These are phyloP conservation scores for Bombyx mandarina DNA, from an alignment of 1,140 invertebrate species.

Conservation along the genomic window DNA sequence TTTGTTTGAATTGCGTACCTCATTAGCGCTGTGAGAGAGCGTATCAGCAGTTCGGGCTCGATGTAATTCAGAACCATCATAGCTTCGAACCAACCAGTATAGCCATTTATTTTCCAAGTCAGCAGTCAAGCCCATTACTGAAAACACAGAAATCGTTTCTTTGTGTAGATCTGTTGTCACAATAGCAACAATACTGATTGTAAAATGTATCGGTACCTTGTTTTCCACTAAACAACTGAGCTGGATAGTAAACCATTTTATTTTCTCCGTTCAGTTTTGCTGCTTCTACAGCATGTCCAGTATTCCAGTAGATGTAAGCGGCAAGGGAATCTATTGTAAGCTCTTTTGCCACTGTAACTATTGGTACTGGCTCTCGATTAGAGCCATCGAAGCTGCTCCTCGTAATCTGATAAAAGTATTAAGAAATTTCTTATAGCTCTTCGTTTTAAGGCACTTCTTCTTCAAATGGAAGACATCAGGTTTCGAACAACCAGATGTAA, in stretches of 20 bases:
- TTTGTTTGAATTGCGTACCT: conserved; percentile 18
- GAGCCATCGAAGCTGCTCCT: conserved; percentile 55
- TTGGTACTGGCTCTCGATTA: conserved; percentile 80
- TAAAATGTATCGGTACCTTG: conserved; percentile 70
- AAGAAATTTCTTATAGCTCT: no score
- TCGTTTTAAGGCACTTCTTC: no score
- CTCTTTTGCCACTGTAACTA: conserved; percentile 84
- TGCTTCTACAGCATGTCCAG: conserved; percentile 84
- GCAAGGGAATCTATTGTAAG: conserved; percentile 85
- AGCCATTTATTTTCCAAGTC: conserved; percentile 81
- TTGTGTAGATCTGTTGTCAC: conserved; percentile 1
- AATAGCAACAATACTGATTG: conserved; percentile 1
- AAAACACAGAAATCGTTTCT: conserved; percentile 26
- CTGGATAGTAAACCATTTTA: conserved; percentile 79
- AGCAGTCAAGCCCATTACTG: conserved; percentile 86
- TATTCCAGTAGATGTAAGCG: conserved; percentile 91
- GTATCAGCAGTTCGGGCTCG: conserved; percentile 75
- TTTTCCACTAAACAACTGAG: conserved; percentile 83
- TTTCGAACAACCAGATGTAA: no score
- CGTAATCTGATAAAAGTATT: conserved; percentile 34
- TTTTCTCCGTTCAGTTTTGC: conserved; percentile 85
- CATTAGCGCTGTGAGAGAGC: conserved; percentile 39
- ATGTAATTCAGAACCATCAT: conserved; percentile 81
- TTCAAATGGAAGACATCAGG: no score
- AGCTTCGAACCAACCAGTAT: conserved; percentile 85